These are phyloP conservation scores for Wasmannia auropunctata DNA, from an alignment of 1,140 invertebrate species.

Conservation along the genomic window DNA sequence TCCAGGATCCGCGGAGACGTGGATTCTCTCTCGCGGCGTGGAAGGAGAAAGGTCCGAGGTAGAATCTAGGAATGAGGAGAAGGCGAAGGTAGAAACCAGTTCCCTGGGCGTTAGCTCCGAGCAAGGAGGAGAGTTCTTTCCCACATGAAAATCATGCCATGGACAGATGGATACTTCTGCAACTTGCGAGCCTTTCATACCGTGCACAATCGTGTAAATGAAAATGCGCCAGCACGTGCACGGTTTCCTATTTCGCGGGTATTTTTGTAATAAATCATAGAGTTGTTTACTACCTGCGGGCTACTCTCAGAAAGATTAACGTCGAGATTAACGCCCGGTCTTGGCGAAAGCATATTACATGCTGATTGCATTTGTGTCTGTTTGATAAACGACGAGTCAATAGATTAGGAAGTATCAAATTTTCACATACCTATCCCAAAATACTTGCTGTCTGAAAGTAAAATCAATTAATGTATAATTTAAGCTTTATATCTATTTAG, in stretches of 20 bases:
- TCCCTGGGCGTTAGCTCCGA: constrained; percentile 69
- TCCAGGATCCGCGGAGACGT: constrained; percentile 50
- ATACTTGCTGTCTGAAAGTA: not conserved
- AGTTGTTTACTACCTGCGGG: constrained; percentile 26
- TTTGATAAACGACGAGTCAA: not conserved
- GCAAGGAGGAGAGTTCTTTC: constrained; percentile 70
- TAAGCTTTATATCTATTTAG: not conserved
- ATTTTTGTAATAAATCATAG: constrained; percentile 41
- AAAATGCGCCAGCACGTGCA: constrained; percentile 57
- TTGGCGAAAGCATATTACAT: constrained; percentile 9
- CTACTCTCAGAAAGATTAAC: constrained; percentile 18
- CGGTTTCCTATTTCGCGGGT: constrained; percentile 42
- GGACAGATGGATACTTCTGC: constrained; percentile 64
- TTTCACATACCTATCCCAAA: constrained; percentile 8
- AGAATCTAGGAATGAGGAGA: constrained; percentile 25
- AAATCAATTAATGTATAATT: not conserved
- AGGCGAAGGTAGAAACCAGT: constrained; percentile 70
- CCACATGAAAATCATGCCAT: constrained; percentile 68
- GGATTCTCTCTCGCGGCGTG: constrained; percentile 13
- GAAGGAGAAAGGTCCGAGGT: constrained; percentile 30
- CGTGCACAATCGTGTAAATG: constrained; percentile 57
- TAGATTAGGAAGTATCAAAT: not conserved
- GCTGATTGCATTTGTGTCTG: not conserved
- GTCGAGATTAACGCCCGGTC: constrained; percentile 18
- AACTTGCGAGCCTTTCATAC: constrained; percentile 65